These are phyloP conservation scores for Labeo catla DNA, from an alignment of 2,113 vertebrate genomes.

Conservation along the genomic window DNA sequence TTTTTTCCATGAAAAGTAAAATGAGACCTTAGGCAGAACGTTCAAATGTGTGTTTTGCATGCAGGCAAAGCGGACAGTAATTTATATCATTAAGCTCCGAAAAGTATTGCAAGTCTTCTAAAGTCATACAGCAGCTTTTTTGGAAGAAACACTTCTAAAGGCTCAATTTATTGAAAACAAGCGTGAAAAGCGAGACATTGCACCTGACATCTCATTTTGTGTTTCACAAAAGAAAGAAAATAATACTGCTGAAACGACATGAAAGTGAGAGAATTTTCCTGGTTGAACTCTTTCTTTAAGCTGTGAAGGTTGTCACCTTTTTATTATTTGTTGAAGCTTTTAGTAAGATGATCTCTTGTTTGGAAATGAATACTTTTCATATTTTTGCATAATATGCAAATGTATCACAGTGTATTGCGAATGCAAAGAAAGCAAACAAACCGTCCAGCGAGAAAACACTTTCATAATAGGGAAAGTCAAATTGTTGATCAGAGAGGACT, in stretches of 20 bases:
- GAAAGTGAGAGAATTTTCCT: constrained; percentile 8
- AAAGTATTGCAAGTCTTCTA: neutral
- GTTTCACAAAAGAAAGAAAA: neutral
- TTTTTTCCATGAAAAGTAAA: neutral
- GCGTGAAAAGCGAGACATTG: neutral
- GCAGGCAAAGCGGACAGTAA: neutral
- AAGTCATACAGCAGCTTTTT: neutral
- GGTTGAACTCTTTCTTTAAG: neutral
- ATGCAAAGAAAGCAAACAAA: constrained; percentile 28
- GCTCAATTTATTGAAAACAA: constrained; percentile 9
- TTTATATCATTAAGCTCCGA: neutral
- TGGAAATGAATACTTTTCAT: neutral
- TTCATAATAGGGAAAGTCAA: neutral
- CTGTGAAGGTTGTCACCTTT: neutral
- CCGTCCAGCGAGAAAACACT: neutral
- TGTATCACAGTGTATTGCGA: neutral
- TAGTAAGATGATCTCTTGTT: neutral
- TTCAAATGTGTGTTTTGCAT: neutral
- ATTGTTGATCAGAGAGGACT: neutral
- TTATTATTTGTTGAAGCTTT: neutral
- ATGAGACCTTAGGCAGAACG: neutral
- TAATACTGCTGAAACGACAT: neutral
- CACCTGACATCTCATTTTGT: neutral
- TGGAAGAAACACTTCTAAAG: neutral
- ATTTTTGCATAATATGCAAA: neutral